Evolutionary conservation across 1,140 invertebrate genomes (phyloP), one percentile per base, ranked within the genome.

Genomic region (Rhynchophorus ferrugineus): DNA sequence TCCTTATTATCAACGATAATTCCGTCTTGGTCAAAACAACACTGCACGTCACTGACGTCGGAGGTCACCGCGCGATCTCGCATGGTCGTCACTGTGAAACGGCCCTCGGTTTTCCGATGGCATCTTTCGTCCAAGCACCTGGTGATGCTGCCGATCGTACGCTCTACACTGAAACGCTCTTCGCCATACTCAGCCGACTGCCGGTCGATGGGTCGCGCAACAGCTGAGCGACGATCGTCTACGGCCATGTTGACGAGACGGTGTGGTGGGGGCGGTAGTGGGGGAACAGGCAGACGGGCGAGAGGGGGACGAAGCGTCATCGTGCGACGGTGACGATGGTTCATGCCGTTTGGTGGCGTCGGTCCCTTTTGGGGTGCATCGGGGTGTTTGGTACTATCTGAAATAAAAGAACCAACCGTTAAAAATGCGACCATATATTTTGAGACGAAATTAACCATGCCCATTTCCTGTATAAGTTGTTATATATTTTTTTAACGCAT

Each of bases 341-440:
- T 29, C 5, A 11, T 11, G 21, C 3, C 8, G 20, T n/a, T 19
- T 35, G 44, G 44, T 34, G 21, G 44, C 11, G 24, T 5, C 24
- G 24, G 24, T 29, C 5, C n/a, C n/a, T n/a, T n/a, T n/a, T n/a
- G n/a, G n/a, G n/a, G 5, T 29, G 24, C 24, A 29, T 29, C 24
- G 24, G 24, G n/a, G n/a, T n/a, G n/a, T n/a, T n/a, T 29, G 11
- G 5, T 29, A 29, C 24, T 29, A 29, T 46, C 44, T 46, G 44
- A 20, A 46, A 46, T 33, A 46, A 46, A 44, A 36, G 16, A 6
- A 46, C 14, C n/a, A n/a, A n/a, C n/a, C 24, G 24, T 5, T 6
- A 29, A 6, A 11, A 29, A 29, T 6, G 5, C 24, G 5, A 29
- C 24, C 11, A 11, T 29, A 29, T 29, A 29, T 29, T 6, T 29